These are phyloP conservation scores for Mesoligia furuncula DNA, from an alignment of 2,888 invertebrate species.

Conservation along the genomic window DNA sequence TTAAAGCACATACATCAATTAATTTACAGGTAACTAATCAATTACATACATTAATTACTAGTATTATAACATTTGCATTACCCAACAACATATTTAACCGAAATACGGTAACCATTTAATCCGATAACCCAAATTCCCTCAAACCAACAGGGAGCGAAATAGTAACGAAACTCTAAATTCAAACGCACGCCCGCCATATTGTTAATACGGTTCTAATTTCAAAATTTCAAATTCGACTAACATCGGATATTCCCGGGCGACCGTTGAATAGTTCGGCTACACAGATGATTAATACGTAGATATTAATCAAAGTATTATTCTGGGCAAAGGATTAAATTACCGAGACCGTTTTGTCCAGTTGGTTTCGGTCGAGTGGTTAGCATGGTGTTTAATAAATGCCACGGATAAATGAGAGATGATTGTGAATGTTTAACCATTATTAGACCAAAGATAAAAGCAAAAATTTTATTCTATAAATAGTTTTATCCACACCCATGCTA, in stretches of 20 bases:
- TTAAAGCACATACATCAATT: slow-evolving; percentile 1
- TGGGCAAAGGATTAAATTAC: slow-evolving; percentile 59
- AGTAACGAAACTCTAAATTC: slow-evolving; percentile 69
- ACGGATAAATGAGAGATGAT: slow-evolving; percentile 27
- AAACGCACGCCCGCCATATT: slow-evolving; percentile 77
- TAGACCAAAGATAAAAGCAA: slow-evolving; percentile 10
- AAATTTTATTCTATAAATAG: background rate
- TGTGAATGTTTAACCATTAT: background rate
- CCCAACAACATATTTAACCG: slow-evolving; percentile 36
- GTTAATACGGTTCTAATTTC: slow-evolving; percentile 82
- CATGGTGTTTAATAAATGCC: slow-evolving; percentile 40
- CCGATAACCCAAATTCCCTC: slow-evolving; percentile 54
- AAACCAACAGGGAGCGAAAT: slow-evolving; percentile 66
- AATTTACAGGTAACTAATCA: slow-evolving; percentile 18
- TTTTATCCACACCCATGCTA: no score
- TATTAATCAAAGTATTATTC: slow-evolving; percentile 85
- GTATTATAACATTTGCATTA: slow-evolving; percentile 10
- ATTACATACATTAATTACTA: slow-evolving; percentile 46
- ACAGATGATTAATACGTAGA: slow-evolving; percentile 83
- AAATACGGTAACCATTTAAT: slow-evolving; percentile 56
- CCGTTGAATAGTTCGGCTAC: slow-evolving; percentile 84
- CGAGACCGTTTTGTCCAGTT: slow-evolving; percentile 47
- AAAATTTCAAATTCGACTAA: slow-evolving; percentile 81
- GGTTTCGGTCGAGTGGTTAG: slow-evolving; percentile 40
- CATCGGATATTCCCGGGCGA: slow-evolving; percentile 81